Evolutionary conservation across 2,113 vertebrate genomes (phyloP).

Genomic region (Chaetodon auriga): DNA sequence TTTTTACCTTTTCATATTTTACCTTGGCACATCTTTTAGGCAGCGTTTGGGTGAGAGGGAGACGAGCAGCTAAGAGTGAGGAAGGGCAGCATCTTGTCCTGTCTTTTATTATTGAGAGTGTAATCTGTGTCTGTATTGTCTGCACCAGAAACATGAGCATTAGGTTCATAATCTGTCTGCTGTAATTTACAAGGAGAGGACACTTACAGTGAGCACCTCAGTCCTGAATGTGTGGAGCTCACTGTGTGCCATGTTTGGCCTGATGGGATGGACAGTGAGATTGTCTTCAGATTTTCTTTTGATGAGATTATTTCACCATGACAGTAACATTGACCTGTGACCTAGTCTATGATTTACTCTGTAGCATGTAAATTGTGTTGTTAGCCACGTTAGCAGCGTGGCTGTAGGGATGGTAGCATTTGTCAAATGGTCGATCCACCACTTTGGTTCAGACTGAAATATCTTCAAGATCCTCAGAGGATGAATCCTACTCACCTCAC

Average conservation of each 20-base stretch:
- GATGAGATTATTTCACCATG: not conserved
- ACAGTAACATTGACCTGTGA: not conserved
- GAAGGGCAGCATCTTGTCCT: not conserved
- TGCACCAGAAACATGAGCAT: not conserved
- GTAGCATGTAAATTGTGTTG: not conserved
- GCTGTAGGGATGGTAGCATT: not conserved
- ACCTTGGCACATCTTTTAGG: not conserved
- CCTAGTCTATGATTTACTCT: not conserved
- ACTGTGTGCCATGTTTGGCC: not conserved
- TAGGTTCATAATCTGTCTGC: not conserved
- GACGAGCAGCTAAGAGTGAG: not conserved
- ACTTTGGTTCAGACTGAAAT: not conserved
- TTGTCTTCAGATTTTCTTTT: not conserved
- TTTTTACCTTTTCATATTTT: constrained; percentile 23
- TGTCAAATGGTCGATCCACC: not conserved
- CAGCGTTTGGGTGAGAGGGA: not conserved
- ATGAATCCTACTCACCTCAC: not conserved
- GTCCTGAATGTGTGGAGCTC: not conserved
- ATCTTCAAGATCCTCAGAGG: not conserved
- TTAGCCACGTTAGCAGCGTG: not conserved
- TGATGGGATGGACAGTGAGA: not conserved
- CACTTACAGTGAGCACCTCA: not conserved
- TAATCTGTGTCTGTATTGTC: not conserved
- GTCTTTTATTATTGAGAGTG: not conserved
- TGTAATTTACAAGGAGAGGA: not conserved